Conservation (phyloP, 2,113 vertebrate species). For the Dipodomys stephensi region DNA sequence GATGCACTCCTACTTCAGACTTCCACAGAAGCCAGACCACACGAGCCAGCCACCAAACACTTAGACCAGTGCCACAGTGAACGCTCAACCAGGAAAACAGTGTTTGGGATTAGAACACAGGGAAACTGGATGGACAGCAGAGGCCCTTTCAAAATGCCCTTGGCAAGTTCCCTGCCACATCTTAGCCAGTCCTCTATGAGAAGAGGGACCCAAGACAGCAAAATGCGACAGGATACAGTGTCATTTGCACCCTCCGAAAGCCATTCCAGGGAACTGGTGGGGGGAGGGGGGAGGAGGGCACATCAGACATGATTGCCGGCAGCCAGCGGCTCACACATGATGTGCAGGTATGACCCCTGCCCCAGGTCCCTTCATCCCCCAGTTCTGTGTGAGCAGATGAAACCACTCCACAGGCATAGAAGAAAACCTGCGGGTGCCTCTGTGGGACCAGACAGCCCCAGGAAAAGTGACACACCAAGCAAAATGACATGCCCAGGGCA, state of each 20-base stretch:
- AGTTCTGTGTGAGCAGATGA: not conserved
- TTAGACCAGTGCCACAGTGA: not conserved
- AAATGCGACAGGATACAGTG: not conserved
- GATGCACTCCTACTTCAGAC: not conserved
- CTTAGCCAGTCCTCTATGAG: not conserved
- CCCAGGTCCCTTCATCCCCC: not conserved
- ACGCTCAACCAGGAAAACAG: not conserved
- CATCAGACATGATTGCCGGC: too few species aligned
- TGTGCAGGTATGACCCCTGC: too few species aligned
- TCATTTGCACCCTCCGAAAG: too few species aligned
- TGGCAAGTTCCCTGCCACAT: too few species aligned
- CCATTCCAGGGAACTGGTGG: too few species aligned
- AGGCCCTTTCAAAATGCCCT: not conserved
- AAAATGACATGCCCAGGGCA: not conserved
- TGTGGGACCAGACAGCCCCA: not conserved
- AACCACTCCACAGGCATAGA: accelerated
- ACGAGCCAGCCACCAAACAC: not conserved
- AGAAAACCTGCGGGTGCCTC: not conserved
- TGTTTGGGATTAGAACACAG: not conserved
- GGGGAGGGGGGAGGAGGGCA: too few species aligned
- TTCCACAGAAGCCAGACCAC: not conserved
- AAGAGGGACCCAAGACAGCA: too few species aligned
- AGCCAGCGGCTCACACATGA: too few species aligned
- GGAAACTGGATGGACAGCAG: not conserved
- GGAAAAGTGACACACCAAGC: not conserved